Base-by-base conservation (phyloP, 2,113 vertebrate species). In the Oplegnathus fasciatus region DNA sequence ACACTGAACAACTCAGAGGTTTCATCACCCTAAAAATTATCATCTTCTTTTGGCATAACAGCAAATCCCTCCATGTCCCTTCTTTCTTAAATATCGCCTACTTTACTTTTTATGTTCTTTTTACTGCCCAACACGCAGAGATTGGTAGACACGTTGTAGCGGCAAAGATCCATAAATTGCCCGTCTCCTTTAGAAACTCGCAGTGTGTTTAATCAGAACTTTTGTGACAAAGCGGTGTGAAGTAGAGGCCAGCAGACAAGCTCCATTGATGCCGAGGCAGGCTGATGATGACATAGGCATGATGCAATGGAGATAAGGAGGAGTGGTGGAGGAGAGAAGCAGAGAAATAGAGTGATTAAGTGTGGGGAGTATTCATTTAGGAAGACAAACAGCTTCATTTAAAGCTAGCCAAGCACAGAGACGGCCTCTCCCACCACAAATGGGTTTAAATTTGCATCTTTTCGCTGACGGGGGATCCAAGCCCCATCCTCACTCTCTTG, bases 321-420 rank as follows among this genome's bases (percentile, higher is more conserved):
- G 83, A 78, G 77, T 14, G 6, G 76, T 68, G 81, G 78, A 57
- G 40, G 77, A 80, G 69, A 74, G 61, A 60, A 58, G 75, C 46
- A 34, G 84, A 80, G 68, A 78, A 87, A 84, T 65, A 28, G 85
- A 85, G 86, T 84, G 88, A 83, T 91, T 89, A 80, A 85, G 78
- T 84, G 80, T 68, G 67, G 40, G 81, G 85, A 86, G 76, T 64
- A 50, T 89, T 93, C 91, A 83, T 93, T 93, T 90, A 85, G 69
- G 83, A 92, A 93, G 94, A 94, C 92, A 93, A 94, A 93, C 91
- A 91, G 71, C 92, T 91, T 91, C 88, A 89, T 92, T 93, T 90
- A 87, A 83, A 91, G 84, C 83, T 84, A 90, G 88, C 70, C 89
- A 92, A 90, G 93, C 91, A 89, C 78, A 78, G 76, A 84, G 81